Conservation (phyloP, 2,888 invertebrate species). For the Xylota segnis region DNA sequence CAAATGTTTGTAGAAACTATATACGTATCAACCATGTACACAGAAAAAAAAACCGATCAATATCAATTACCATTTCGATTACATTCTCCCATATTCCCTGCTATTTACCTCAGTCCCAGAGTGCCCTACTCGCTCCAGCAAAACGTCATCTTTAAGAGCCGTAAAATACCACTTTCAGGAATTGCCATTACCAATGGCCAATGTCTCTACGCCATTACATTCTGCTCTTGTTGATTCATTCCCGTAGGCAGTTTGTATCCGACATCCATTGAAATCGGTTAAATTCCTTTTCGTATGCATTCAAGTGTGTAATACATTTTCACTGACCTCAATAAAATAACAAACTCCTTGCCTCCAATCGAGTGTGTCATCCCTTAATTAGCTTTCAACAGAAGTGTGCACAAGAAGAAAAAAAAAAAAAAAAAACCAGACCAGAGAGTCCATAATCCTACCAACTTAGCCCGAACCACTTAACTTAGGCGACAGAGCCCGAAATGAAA, state of each 20-base stretch:
- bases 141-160: background rate
- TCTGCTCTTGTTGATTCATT: background rate
- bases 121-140: background rate
- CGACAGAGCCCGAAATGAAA: conserved; percentile 9
- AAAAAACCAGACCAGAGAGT: background rate
- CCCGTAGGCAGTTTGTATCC: background rate
- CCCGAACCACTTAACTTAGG: conserved; percentile 33
- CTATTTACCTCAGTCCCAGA: too few relatives aligned
- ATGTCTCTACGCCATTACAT: background rate
- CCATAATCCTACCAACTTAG: conserved; percentile 16
- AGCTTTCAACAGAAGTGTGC: conserved; percentile 21
- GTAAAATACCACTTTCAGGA: background rate
- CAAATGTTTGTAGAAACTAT: too few relatives aligned
- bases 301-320: conserved; percentile 51
- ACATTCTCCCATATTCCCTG: too few relatives aligned
- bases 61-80: too few relatives aligned
- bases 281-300: conserved; percentile 20
- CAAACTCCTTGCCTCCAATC: conserved; percentile 22
- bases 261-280: conserved; percentile 30
- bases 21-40: too few relatives aligned
- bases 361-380: conserved; percentile 49
- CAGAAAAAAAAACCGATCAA: too few relatives aligned
- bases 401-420: background rate
- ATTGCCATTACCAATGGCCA: background rate
- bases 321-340: conserved; percentile 57